Percentiles rank a stretch among this genome's conserved stretches.
Evolutionary conservation across 2,888 invertebrate species (phyloP).

Genomic region (Timema podura): DNA sequence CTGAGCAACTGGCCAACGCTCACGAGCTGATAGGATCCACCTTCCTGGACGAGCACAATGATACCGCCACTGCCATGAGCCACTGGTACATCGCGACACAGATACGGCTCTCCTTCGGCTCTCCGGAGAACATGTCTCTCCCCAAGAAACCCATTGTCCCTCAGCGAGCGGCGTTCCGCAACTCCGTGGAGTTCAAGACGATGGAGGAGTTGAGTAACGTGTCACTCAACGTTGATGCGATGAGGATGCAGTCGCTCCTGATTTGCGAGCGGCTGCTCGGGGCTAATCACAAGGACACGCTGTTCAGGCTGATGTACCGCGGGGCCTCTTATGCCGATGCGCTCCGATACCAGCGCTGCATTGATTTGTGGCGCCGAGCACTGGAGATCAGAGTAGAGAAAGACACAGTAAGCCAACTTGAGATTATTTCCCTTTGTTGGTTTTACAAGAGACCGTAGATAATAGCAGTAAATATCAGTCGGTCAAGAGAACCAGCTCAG

Average conservation of each 20-base stretch:
- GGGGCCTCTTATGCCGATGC: conserved; percentile 54
- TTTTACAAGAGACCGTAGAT: no score
- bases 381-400: conserved; percentile 73
- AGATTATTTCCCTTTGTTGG: no score
- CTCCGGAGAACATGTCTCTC: conserved; percentile 35
- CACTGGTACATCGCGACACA: conserved; percentile 77
- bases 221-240: conserved; percentile 74
- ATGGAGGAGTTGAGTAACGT: conserved; percentile 67
- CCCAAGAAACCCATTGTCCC: conserved; percentile 55
- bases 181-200: conserved; percentile 69
- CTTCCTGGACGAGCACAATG: conserved; percentile 82
- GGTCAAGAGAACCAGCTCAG: no score
- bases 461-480: no score
- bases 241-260: conserved; percentile 82
- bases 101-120: conserved; percentile 49
- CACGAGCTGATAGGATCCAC: conserved; percentile 85
- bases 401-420: conserved; percentile 60
- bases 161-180: conserved; percentile 59
- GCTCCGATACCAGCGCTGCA: conserved; percentile 69
- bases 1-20: conserved; percentile 74
- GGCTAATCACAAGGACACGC: conserved; percentile 78
- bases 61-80: conserved; percentile 62
- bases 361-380: conserved; percentile 82
- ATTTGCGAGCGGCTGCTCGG: conserved; percentile 87
- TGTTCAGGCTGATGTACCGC: conserved; percentile 70